Conservation (phyloP, 2,113 vertebrate genomes). For the Siphamia tubifer region DNA sequence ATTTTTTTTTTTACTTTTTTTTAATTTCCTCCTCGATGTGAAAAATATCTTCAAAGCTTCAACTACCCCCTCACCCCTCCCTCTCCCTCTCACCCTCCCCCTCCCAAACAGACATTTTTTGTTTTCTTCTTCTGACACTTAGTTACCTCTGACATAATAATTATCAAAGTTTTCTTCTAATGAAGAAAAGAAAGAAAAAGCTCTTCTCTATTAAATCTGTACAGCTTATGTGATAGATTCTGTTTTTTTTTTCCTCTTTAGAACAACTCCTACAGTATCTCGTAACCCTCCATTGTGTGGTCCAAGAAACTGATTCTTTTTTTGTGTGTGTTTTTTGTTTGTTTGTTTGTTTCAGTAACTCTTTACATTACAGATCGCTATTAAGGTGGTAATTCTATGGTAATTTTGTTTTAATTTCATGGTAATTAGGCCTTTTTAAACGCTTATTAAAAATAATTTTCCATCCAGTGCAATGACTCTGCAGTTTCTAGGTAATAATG, state of each 20-base stretch:
- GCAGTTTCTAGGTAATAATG: too few species aligned
- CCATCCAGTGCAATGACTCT: too few species aligned
- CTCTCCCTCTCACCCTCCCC: constrained; percentile 62
- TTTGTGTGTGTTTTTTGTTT: constrained; percentile 76
- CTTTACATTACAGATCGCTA: too few species aligned
- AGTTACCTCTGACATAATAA: constrained; percentile 89
- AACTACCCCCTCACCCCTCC: constrained; percentile 57
- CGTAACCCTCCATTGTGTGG: constrained; percentile 80
- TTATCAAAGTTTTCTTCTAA: constrained; percentile 95
- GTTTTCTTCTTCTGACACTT: constrained; percentile 88
- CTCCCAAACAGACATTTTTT: constrained; percentile 88
- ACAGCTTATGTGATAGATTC: constrained; percentile 87
- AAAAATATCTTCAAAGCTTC: constrained; percentile 90
- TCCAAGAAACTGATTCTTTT: constrained; percentile 79
- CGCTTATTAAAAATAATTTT: too few species aligned
- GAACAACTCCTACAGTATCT: constrained; percentile 84
- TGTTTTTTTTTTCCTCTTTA: constrained; percentile 77
- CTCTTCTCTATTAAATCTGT: constrained; percentile 93
- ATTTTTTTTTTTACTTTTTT: too few species aligned
- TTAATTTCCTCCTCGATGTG: constrained; percentile 83
- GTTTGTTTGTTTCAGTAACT: too few species aligned
- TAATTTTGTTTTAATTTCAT: too few species aligned
- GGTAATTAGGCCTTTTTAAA: too few species aligned
- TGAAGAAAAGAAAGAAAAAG: constrained; percentile 86
- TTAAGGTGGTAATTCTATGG: too few species aligned